Evolutionary conservation across 2,797 vertebrate genomes (phyloP), one percentile per base, ranked within the genome.

Genomic region (Yasuhikotakia modesta): DNA sequence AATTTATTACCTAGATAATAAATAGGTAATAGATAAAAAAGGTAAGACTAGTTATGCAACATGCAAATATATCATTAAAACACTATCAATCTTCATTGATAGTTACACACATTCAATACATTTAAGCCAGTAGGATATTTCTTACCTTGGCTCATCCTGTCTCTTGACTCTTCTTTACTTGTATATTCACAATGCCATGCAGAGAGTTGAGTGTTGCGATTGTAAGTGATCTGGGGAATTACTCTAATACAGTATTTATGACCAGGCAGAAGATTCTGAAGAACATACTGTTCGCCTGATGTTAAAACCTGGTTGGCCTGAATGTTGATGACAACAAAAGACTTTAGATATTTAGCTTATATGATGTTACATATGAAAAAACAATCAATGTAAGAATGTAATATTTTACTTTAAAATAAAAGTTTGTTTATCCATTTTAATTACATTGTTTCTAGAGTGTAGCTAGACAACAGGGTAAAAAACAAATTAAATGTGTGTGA

Each of bases 201-300:
- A 0, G 90, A 90, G 0, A 52, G 8, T 5, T 0, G 0, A 0
- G 57, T 74, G 43, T 88, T 70, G 0, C 0, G 0, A 19, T 88
- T 88, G 0, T 0, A 0, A 0, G 0, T 0, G 1, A 0, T 10
- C 0, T 1, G 0, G 0, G 61, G 46, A 1, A 64, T 0, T 8
- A 89, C 89, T 21, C 32, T 22, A 0, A 93, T 48, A 39, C 91
- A 93, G 83, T 92, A 92, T 68, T 89, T 30, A 0, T 17, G 11
- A 0, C 80, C 84, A 0, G 0, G 14, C 53, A 86, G 19, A 0
- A 93, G 32, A 22, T 89, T 74, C 0, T 0, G 0, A 0, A 93
- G 17, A 1, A 21, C 72, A 0, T 43, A 52, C 16, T 0, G 85
- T 32, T 1, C 52, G 0, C 53, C 1, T 2, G 63, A 63, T 76